Conservation (phyloP, 2,113 vertebrate species). For the Perccottus glenii region DNA sequence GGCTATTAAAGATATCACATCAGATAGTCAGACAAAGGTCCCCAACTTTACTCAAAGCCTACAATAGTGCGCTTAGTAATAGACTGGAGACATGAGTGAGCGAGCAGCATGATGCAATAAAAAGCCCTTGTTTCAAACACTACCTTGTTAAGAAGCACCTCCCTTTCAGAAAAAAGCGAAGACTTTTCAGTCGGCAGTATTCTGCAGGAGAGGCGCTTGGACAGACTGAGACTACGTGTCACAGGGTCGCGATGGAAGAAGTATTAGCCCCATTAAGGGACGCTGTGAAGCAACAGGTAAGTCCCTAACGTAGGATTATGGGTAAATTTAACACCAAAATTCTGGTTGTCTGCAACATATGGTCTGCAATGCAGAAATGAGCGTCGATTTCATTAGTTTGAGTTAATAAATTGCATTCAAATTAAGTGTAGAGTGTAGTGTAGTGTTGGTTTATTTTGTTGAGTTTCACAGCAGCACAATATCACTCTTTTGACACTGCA, state of each 20-base stretch:
- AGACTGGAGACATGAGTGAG: background rate
- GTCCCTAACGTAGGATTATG: background rate
- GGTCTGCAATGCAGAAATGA: background rate
- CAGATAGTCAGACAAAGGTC: no score
- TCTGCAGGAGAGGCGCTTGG: background rate
- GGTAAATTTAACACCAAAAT: background rate
- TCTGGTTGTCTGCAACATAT: no score
- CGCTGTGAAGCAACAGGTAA: constrained; percentile 50
- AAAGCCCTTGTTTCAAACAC: constrained; percentile 25
- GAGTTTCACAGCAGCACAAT: no score
- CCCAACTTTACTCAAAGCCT: no score
- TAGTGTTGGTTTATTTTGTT: no score
- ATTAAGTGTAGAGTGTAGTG: no score
- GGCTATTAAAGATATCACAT: no score
- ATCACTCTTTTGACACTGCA: no score
- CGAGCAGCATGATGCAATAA: constrained; percentile 55
- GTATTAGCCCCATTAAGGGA: constrained; percentile 42
- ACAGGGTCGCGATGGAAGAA: constrained; percentile 40
- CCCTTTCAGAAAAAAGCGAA: constrained; percentile 1
- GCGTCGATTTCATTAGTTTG: background rate
- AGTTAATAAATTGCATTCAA: no score
- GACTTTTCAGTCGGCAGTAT: background rate
- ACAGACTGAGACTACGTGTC: background rate
- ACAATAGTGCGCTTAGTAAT: no score
- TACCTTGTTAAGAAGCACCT: constrained; percentile 12